Evolutionary conservation across 1,140 invertebrate species (phyloP), one percentile per base, ranked within the genome.

Genomic region (Rhysida immarginata): DNA sequence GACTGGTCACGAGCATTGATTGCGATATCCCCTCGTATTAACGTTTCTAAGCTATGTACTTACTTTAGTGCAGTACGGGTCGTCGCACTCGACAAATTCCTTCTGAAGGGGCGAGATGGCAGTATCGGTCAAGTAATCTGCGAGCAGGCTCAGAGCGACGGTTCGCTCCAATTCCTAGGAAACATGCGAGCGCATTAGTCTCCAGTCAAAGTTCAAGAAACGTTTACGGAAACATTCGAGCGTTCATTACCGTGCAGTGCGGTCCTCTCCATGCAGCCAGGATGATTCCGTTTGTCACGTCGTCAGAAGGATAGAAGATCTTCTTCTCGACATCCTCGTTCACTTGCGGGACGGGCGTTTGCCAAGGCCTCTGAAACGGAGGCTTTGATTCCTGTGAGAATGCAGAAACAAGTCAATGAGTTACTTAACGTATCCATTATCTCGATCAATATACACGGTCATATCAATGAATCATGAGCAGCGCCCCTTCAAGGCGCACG

Each of bases 111-210:
- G 88, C 63, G 87, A 83, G 21, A 87, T 81, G 16, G 87, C 78
- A 14, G 85, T 88, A 61, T 89, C 83, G 2, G 83, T 84, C 24
- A 96, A 69, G 71, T 94, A 95, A 57, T 87, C 83, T 52, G 89
- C 68, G 2, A 92, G 68, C n/a, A 92, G 69, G 18, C 76, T 74
- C 57, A 81, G 77, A 2, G 79, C 81, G 20, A 75, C 76, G 43
- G 84, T 67, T 16, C 16, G 8, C 20, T 27, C n/a, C 54, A 52
- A 13, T 24, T 26, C 23, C 25, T 43, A 25, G 11, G 16, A 3
- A 51, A 53, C 21, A 45, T 2, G 35, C n/a, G 35, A 41, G 35
- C 35, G 35, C 35, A 41, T 11, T n/a, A 41, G 11, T 41, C n/a
- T 41, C n/a, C 11, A 11, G n/a, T 11, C 35, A 41, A 41, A 41